These are phyloP conservation scores for Ceyx cyanopectus DNA, from an alignment of 2,113 vertebrate genomes.

Conservation along the genomic window DNA sequence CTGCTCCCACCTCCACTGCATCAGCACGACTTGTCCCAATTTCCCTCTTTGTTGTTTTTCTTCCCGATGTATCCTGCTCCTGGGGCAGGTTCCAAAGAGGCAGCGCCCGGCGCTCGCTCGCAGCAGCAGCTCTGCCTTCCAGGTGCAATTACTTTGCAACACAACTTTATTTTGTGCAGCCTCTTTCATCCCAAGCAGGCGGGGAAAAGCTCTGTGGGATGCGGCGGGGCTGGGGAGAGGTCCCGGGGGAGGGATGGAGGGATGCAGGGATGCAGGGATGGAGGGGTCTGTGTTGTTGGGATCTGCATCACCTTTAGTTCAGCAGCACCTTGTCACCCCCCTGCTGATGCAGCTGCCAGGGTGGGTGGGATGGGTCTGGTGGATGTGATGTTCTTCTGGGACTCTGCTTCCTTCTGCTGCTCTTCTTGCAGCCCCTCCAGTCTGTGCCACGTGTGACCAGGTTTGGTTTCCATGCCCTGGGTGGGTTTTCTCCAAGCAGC, in stretches of 20 bases:
- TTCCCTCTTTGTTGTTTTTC: constrained; percentile 63
- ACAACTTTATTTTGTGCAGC: constrained; percentile 16
- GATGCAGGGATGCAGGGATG: not conserved
- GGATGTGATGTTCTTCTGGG: not conserved
- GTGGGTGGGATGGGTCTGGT: not conserved
- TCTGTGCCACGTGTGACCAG: not conserved
- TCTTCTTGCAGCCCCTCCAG: not conserved
- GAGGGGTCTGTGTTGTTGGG: rapidly evolving
- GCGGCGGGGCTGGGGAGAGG: rapidly evolving
- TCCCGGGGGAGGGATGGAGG: rapidly evolving
- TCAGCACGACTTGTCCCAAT: constrained; percentile 22
- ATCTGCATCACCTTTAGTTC: not conserved
- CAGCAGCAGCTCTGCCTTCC: constrained; percentile 45
- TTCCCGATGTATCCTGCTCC: not conserved
- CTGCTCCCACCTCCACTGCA: constrained; percentile 15
- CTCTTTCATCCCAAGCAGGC: not conserved
- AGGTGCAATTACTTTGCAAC: constrained; percentile 69
- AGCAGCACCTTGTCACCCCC: not conserved
- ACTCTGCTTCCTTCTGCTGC: not conserved
- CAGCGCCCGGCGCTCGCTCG: not conserved
- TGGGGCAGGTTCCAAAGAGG: constrained; percentile 51
- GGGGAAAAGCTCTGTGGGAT: not conserved
- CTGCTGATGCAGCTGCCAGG: rapidly evolving
- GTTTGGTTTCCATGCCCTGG: not conserved
- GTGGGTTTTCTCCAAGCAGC: rapidly evolving